Conservation (phyloP, 2,888 invertebrate genomes). For the Unio pictorum region DNA sequence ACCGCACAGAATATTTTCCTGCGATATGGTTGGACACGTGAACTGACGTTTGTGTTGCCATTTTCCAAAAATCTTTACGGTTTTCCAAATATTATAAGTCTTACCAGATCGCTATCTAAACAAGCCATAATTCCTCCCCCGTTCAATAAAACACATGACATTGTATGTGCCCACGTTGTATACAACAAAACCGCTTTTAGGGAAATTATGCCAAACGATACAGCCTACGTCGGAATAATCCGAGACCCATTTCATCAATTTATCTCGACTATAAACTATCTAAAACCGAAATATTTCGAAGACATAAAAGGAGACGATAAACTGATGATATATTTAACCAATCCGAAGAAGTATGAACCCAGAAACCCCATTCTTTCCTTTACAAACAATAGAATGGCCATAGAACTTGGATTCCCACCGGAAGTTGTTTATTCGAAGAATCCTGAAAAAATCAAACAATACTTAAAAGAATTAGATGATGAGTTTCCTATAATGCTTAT, state of each 20-base stretch:
- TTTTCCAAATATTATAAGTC: slow-evolving; percentile 42
- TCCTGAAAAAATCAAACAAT: slow-evolving; percentile 23
- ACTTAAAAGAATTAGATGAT: slow-evolving; percentile 41
- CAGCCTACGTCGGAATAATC: slow-evolving; percentile 46
- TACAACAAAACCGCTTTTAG: slow-evolving; percentile 50
- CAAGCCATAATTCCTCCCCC: slow-evolving; percentile 47
- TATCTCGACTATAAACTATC: slow-evolving; percentile 47
- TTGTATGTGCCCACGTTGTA: slow-evolving; percentile 58
- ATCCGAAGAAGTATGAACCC: background rate
- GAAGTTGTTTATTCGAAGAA: slow-evolving; percentile 15
- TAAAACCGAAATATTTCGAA: slow-evolving; percentile 30
- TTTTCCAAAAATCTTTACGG: slow-evolving; percentile 24
- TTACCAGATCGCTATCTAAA: slow-evolving; percentile 31
- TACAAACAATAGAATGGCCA: slow-evolving; percentile 37
- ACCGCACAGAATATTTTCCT: slow-evolving; percentile 58
- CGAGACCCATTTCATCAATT: slow-evolving; percentile 48
- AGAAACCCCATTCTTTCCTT: slow-evolving; percentile 1
- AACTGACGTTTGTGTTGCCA: slow-evolving; percentile 56
- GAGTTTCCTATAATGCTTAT: slow-evolving; percentile 61
- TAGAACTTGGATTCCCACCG: slow-evolving; percentile 37
- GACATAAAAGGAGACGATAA: background rate
- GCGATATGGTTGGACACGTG: slow-evolving; percentile 43
- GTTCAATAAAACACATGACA: slow-evolving; percentile 44
- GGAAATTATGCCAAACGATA: slow-evolving; percentile 39
- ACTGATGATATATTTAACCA: background rate